phyloP scores from a whole-genome alignment of 2,113 vertebrate species.

The Dryoscopus gambensis region DNA sequence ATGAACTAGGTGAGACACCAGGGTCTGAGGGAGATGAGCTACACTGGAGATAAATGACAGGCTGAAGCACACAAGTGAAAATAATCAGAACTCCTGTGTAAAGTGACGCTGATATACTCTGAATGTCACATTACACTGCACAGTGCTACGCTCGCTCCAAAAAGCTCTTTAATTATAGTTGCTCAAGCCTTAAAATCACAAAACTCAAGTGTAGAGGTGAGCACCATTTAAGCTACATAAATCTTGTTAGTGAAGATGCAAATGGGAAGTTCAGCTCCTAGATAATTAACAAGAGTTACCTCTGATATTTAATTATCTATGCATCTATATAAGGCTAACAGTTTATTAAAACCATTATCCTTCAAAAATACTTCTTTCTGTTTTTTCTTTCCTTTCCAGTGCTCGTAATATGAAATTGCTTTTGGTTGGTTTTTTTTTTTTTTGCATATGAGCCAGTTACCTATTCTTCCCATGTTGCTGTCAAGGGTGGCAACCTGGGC shows the following conservation, averaged over 20 bases:
- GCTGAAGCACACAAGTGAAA: not conserved
- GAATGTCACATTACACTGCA: conserved; percentile 16
- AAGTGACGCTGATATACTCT: conserved; percentile 43
- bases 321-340: not conserved
- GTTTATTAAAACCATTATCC: not conserved
- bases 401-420: not conserved
- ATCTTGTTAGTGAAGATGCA: not conserved
- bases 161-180: conserved; percentile 17
- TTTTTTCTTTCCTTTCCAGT: not conserved
- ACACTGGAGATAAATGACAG: not conserved
- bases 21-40: not conserved
- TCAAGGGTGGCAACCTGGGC: not conserved
- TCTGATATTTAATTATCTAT: not conserved
- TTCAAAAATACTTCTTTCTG: not conserved
- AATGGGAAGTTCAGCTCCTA: not conserved
- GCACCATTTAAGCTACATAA: not conserved
- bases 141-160: not conserved
- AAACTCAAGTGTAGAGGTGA: not conserved
- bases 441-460: not conserved
- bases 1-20: not conserved
- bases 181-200: not conserved
- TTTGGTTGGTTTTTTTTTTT: not conserved
- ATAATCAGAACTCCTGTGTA: conserved; percentile 12
- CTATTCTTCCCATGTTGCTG: not conserved
- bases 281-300: not conserved